phyloP scores from a whole-genome alignment of 2,888 invertebrate genomes.

The Xestobium rufovillosum region DNA sequence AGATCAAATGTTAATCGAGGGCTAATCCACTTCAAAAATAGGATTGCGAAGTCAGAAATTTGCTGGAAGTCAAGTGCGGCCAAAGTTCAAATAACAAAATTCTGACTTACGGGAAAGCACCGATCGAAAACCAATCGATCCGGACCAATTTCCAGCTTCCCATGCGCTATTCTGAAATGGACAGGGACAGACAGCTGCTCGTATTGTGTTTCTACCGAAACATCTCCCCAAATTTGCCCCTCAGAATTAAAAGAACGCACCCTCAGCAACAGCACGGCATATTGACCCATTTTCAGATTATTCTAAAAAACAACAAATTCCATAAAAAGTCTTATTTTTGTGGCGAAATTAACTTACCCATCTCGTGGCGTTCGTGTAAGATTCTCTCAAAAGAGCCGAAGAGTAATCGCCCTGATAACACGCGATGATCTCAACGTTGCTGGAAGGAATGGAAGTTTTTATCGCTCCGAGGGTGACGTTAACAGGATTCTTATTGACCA shows the following conservation, averaged over 20 bases:
- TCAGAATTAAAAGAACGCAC: constrained; percentile 62
- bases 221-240: constrained; percentile 58
- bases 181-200: constrained; percentile 65
- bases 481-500: constrained; percentile 71
- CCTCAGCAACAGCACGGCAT: constrained; percentile 64
- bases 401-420: constrained; percentile 48
- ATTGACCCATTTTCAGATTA: constrained; percentile 51
- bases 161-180: constrained; percentile 66
- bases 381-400: constrained; percentile 36
- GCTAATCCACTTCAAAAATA: too few species aligned
- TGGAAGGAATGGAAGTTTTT: constrained; percentile 53
- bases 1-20: too few species aligned
- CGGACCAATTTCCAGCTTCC: constrained; percentile 61
- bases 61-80: too few species aligned
- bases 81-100: constrained; percentile 5
- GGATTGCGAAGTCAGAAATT: too few species aligned
- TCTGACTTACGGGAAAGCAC: constrained; percentile 68
- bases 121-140: constrained; percentile 63
- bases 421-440: constrained; percentile 53
- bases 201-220: constrained; percentile 65
- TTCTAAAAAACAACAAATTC: constrained; percentile 40
- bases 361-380: constrained; percentile 40
- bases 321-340: constrained; percentile 7
- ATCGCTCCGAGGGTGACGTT: constrained; percentile 55
- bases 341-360: constrained; percentile 34